Conservation (phyloP, 2,888 invertebrate genomes). For the Coenonympha glycerion region DNA sequence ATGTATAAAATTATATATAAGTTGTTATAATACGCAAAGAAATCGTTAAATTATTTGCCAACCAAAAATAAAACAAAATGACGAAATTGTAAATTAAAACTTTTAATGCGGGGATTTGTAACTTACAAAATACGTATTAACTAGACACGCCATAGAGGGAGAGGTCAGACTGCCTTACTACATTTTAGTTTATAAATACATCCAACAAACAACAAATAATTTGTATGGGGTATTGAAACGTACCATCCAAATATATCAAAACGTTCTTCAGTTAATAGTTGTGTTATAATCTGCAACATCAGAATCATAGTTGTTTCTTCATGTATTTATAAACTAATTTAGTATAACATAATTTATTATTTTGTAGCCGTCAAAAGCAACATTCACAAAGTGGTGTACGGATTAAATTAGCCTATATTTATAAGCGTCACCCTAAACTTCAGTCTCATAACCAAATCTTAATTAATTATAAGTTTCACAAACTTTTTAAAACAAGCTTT, state of each 20-base stretch:
- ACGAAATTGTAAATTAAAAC: not conserved
- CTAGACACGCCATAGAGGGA: not conserved
- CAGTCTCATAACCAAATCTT: conserved; percentile 10
- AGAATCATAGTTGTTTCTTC: not conserved
- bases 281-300: too few relatives aligned
- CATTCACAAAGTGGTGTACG: conserved; percentile 23
- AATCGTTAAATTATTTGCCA: conserved; percentile 7
- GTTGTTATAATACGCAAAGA: conserved; percentile 4
- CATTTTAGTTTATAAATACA: conserved; percentile 8
- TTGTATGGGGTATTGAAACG: too few relatives aligned
- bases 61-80: conserved; percentile 8
- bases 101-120: not conserved
- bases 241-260: too few relatives aligned
- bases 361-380: conserved; percentile 26
- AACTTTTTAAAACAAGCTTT: too few relatives aligned
- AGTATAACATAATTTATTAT: conserved; percentile 5
- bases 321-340: conserved; percentile 21
- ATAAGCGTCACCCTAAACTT: conserved; percentile 64
- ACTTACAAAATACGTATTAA: not conserved
- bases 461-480: too few relatives aligned
- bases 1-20: conserved; percentile 1
- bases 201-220: too few relatives aligned
- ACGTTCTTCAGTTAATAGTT: too few relatives aligned
- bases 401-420: not conserved
- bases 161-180: conserved; percentile 1